These are phyloP conservation scores for Etheostoma nigrum DNA, from an alignment of 2,797 vertebrate genomes.

Conservation along the genomic window DNA sequence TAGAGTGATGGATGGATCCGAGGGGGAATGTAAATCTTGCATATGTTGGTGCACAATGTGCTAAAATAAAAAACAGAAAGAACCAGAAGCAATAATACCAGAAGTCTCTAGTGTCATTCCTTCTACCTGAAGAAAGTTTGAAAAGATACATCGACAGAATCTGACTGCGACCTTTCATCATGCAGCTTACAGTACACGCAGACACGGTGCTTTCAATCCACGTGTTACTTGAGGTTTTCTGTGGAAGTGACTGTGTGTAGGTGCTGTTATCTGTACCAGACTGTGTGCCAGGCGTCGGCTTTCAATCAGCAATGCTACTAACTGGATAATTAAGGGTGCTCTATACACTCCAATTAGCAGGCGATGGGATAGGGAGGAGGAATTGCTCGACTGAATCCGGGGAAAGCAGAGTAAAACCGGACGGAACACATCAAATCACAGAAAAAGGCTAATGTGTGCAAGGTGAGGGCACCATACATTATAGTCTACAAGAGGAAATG, in stretches of 20 bases:
- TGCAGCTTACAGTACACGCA: constrained; percentile 3
- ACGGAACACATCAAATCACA: constrained; percentile 63
- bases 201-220: constrained; percentile 25
- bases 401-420: constrained; percentile 49
- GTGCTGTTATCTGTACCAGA: constrained; percentile 54
- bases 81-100: constrained; percentile 1
- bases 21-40: background rate
- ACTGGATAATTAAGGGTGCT: constrained; percentile 77
- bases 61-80: background rate
- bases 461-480: constrained; percentile 69
- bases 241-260: constrained; percentile 47
- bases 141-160: constrained; percentile 21
- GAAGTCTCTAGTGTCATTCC: constrained; percentile 5
- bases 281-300: constrained; percentile 64
- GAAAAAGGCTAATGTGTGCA: constrained; percentile 67
- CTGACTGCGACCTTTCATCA: constrained; percentile 25
- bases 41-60: background rate
- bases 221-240: constrained; percentile 29
- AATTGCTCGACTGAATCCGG: constrained; percentile 55
- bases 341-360: constrained; percentile 79
- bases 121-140: constrained; percentile 14
- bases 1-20: background rate
- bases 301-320: constrained; percentile 71
- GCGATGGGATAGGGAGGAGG: constrained; percentile 48
- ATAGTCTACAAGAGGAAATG: constrained; percentile 65